Evolutionary conservation across 2,797 vertebrate species (phyloP), one percentile per base, ranked within the genome.

Genomic region (Prionace glauca): DNA sequence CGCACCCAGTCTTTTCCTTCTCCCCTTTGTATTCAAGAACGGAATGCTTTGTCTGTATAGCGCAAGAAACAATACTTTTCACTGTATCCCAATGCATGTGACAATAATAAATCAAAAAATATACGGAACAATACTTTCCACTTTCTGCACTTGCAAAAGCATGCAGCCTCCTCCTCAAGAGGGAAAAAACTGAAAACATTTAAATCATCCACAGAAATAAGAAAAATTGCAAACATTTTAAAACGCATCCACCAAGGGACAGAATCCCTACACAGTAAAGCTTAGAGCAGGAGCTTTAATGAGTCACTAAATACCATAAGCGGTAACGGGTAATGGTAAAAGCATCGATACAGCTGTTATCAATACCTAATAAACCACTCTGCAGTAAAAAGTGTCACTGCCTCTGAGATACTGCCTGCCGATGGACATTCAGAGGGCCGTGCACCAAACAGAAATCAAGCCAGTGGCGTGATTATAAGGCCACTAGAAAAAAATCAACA

Each of bases 331-430:
- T 60, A 95, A 95, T 60, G 29, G 22, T 56, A 60, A 45, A n/a
- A 77, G 92, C 26, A 77, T 95, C 71, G 77, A 26, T 94, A 94
- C 24, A 95, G 26, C 41, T 71, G 26, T 94, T 72, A 50, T 60
- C 93, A 77, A 95, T 94, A 60, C 20, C 45, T 12, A 77, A 95
- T 77, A 32, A 95, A 77, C 22, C 71, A 60, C 3, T 69, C 90
- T 71, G 65, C 92, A 72, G 16, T 29, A 56, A n/a, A 56, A 14
- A 12, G 29, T 56, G 11, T 94, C 24, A 56, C 69, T 60, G 71
- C 12, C 45, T n/a, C 93, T 32, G 69, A 92, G 41, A 12, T 95
- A 56, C 32, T 12, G 32, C 11, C 60, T 65, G 88, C 56, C 1
- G 16, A 65, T n/a, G 60, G 36, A 5, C 22, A n/a, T 32, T 32